Percentiles rank a stretch among this genome's conserved stretches.
Conservation (phyloP, 2,797 vertebrate species). For the Micromesistius poutassou region DNA sequence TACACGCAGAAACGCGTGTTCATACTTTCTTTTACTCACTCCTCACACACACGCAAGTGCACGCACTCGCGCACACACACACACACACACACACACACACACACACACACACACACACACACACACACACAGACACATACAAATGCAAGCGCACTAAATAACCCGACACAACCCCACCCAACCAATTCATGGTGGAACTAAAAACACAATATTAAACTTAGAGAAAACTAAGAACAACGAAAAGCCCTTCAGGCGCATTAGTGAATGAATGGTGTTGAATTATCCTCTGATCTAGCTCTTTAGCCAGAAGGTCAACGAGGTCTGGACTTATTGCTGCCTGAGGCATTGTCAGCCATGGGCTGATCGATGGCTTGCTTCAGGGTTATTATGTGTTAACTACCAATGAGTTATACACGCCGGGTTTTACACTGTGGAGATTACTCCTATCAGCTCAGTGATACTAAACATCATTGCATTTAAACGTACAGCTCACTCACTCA, state of each 20-base stretch:
- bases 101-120: background rate
- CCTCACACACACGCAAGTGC: constrained; percentile 6
- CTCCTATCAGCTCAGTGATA: background rate
- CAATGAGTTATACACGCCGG: background rate
- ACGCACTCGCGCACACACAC: background rate
- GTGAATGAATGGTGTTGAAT: background rate
- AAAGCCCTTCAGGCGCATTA: background rate
- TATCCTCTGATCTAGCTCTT: background rate
- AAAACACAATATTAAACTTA: background rate
- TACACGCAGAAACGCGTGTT: background rate
- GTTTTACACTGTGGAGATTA: background rate
- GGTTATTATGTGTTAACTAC: background rate
- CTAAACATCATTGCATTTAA: background rate
- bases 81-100: background rate
- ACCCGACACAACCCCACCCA: constrained; percentile 3
- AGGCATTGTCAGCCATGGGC: background rate
- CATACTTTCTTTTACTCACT: no score
- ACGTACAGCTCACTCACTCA: background rate
- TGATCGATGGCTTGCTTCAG: background rate
- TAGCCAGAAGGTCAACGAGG: background rate
- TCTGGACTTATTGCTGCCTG: background rate
- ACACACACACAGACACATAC: background rate
- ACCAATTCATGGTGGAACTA: background rate
- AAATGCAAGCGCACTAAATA: background rate
- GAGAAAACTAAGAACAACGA: no score